Evolutionary conservation across 1,140 invertebrate genomes (phyloP).

Genomic region (Lasioglossum baleicum): DNA sequence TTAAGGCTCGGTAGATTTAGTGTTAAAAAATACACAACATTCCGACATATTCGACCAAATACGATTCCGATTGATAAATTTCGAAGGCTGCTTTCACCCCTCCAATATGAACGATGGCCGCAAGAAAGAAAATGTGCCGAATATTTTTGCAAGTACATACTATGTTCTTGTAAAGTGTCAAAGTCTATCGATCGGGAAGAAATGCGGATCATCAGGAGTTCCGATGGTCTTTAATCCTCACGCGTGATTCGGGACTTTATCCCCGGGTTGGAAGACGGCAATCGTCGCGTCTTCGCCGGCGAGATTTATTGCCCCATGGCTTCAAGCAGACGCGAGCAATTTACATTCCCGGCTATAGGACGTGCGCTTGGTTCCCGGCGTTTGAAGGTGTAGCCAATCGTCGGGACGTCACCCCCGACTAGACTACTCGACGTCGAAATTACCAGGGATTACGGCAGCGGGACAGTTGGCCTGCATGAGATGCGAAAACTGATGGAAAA

Average conservation of each 20-base stretch:
- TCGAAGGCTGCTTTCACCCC: too few relatives aligned
- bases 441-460: conserved; percentile 58
- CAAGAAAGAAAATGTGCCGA: too few relatives aligned
- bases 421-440: conserved; percentile 54
- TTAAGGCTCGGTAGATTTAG: too few relatives aligned
- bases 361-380: conserved; percentile 43
- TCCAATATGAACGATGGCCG: too few relatives aligned
- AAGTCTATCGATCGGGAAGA: background rate
- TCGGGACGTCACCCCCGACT: conserved; percentile 50
- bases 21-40: too few relatives aligned
- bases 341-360: conserved; percentile 69
- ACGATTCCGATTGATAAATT: too few relatives aligned
- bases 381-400: conserved; percentile 58
- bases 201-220: conserved; percentile 1
- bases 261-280: conserved; percentile 62
- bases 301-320: conserved; percentile 72
- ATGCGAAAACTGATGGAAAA: conserved; percentile 5
- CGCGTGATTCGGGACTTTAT: conserved; percentile 69
- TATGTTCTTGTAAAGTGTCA: too few relatives aligned
- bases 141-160: too few relatives aligned
- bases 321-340: conserved; percentile 71
- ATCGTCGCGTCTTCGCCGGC: conserved; percentile 70
- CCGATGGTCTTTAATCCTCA: conserved; percentile 54
- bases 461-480: conserved; percentile 33
- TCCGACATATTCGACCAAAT: too few relatives aligned